A percentile compares a stretch with the other conserved stretches of the same genome.
Conservation (phyloP, 2,113 vertebrate species). For the Paraplagusia blochii region DNA sequence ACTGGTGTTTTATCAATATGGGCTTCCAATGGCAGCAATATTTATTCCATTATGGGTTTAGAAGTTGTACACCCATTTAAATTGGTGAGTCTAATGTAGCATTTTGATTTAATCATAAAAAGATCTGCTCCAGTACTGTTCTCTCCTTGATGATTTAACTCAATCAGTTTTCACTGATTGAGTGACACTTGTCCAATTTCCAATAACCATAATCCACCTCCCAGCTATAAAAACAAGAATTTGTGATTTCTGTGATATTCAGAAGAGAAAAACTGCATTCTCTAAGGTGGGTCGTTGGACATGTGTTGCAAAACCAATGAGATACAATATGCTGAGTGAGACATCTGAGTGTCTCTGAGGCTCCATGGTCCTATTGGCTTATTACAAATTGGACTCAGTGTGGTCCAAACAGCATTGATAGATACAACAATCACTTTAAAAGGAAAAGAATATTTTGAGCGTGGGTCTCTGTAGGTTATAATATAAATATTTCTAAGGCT, state of each 20-base stretch:
- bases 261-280: constrained; percentile 28
- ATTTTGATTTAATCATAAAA: too few species aligned
- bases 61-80: too few species aligned
- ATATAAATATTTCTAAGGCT: constrained; percentile 12
- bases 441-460: constrained; percentile 14
- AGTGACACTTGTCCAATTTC: constrained; percentile 17
- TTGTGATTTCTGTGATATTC: constrained; percentile 1
- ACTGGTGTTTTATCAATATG: too few species aligned
- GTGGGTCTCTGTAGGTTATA: constrained; percentile 11
- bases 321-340: constrained; percentile 40
- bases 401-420: constrained; percentile 40
- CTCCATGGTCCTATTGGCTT: constrained; percentile 37
- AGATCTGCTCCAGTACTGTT: too few species aligned
- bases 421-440: constrained; percentile 35
- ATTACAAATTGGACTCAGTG: constrained; percentile 30
- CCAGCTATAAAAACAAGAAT: constrained; percentile 18
- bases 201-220: constrained; percentile 22
- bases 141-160: constrained; percentile 23
- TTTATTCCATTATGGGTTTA: too few species aligned
- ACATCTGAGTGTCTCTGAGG: constrained; percentile 27
- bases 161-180: constrained; percentile 14
- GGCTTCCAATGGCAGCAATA: too few species aligned
- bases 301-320: constrained; percentile 40
- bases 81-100: too few species aligned
- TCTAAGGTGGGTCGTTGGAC: constrained; percentile 15